Percentiles rank a stretch among this genome's conserved stretches.
These are phyloP conservation scores for Prochilodus magdalenae DNA, from an alignment of 2,113 vertebrate genomes.

Conservation along the genomic window DNA sequence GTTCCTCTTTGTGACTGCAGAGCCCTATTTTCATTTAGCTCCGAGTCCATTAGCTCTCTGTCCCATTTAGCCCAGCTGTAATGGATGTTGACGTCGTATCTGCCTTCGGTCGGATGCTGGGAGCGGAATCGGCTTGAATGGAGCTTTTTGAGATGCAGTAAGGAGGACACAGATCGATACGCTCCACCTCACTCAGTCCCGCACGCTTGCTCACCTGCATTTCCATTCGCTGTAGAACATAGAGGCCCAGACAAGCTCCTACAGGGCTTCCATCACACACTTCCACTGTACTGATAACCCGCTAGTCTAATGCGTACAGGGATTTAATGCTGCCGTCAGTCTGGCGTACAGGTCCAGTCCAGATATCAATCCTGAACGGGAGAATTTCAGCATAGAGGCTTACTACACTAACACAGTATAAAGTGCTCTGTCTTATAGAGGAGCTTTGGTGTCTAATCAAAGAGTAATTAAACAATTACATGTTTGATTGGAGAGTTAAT, in stretches of 20 bases:
- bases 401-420: too few species aligned
- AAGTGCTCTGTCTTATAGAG: too few species aligned
- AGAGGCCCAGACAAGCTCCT: conserved; percentile 8
- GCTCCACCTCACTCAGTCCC: conserved; percentile 24
- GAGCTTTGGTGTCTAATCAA: too few species aligned
- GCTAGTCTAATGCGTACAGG: conserved; percentile 30
- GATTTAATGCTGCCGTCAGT: conserved; percentile 16
- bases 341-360: background rate
- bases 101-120: conserved; percentile 40
- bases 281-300: background rate
- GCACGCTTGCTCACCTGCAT: conserved; percentile 40
- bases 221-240: background rate
- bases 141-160: conserved; percentile 25
- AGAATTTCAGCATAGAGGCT: background rate
- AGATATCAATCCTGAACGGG: background rate
- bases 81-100: conserved; percentile 61
- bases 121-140: conserved; percentile 1
- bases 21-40: conserved; percentile 45
- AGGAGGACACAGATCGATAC: conserved; percentile 21
- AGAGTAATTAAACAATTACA: too few species aligned
- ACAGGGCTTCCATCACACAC: conserved; percentile 10
- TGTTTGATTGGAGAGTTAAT: too few species aligned
- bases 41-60: conserved; percentile 50
- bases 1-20: background rate
- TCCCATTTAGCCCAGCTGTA: conserved; percentile 51